A percentile compares a stretch with the other conserved stretches of the same genome.
These are phyloP conservation scores for Ceyx cyanopectus DNA, from an alignment of 2,113 vertebrate species.

Conservation along the genomic window DNA sequence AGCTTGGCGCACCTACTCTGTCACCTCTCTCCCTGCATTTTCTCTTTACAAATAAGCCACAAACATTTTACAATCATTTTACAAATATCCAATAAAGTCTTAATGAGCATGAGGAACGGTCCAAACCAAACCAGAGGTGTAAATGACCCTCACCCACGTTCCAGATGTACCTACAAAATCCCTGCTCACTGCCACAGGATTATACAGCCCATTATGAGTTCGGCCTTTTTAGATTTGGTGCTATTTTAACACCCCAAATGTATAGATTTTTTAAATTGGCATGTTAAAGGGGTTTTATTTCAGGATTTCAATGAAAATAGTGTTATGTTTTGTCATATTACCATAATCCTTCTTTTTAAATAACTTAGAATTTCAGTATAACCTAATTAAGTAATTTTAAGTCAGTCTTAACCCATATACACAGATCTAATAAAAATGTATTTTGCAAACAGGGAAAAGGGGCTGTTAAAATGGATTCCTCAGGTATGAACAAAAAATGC, in stretches of 20 bases:
- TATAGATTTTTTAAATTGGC: conserved; percentile 53
- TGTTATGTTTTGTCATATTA: conserved; percentile 69
- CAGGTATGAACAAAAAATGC: conserved; percentile 56
- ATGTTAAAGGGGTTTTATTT: conserved; percentile 61
- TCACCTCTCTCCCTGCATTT: conserved; percentile 27
- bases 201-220: conserved; percentile 35
- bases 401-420: conserved; percentile 66
- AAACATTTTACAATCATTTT: conserved; percentile 41
- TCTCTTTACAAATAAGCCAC: background rate
- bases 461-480: conserved; percentile 67
- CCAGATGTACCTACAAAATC: conserved; percentile 55
- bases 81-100: conserved; percentile 4
- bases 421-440: conserved; percentile 66
- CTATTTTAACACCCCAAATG: conserved; percentile 59
- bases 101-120: conserved; percentile 18
- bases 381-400: conserved; percentile 75
- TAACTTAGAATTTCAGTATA: conserved; percentile 68
- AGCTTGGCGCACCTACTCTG: conserved; percentile 3
- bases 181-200: conserved; percentile 33
- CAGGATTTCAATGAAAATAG: conserved; percentile 67
- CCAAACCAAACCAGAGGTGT: conserved; percentile 48
- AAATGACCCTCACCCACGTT: conserved; percentile 37
- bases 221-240: conserved; percentile 35
- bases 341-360: conserved; percentile 71
- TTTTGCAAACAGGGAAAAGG: conserved; percentile 62